Evolutionary conservation across 2,113 vertebrate species (phyloP), one percentile per base, ranked within the genome.

Genomic region (Phylloscopus whistleri): DNA sequence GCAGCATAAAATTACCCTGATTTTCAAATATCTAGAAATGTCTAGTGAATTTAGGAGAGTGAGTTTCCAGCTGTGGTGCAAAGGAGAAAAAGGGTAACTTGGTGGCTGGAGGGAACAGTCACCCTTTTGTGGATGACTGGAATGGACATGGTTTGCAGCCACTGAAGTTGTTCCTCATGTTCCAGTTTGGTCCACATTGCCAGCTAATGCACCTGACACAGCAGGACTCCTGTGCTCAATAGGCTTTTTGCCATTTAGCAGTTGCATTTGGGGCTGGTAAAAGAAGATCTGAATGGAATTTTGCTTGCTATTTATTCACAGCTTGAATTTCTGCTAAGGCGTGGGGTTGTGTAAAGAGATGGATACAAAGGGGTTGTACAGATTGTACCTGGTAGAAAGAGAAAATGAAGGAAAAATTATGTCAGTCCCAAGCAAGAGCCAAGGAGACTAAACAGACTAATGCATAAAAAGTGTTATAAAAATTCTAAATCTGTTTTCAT

Each of bases 1-100:
- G 76, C 28, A 92, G 91, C 80, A 33, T 84, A 62, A 89, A 94
- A 94, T 94, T 78, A 74, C 64, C 43, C 59, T 21, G 55, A n/a
- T 80, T 51, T 18, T 77, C 67, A 92, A 90, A 24, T 31, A 28
- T 58, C 43, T 51, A 21, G 31, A 84, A 77, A 37, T 44, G 37
- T 31, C 49, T 72, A 20, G 24, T 48, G 31, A 53, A 35, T 70
- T 90, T 73, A 30, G 13, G 51, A 83, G 20, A 76, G 56, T n/a
- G 76, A 44, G 1, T 85, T 91, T 82, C 78, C 51, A 83, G 49
- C n/a, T 84, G 66, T 56, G 73, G 30, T 56, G 5, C 13, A 58
- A 74, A 43, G 44, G 22, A 55, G 44, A 56, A 80, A 84, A 58
- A 51, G 21, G 16, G 13, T 59, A 48, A 31, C 16, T 87, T 78